phyloP scores from a whole-genome alignment of 2,113 vertebrate genomes.

The Taurulus bubalis region DNA sequence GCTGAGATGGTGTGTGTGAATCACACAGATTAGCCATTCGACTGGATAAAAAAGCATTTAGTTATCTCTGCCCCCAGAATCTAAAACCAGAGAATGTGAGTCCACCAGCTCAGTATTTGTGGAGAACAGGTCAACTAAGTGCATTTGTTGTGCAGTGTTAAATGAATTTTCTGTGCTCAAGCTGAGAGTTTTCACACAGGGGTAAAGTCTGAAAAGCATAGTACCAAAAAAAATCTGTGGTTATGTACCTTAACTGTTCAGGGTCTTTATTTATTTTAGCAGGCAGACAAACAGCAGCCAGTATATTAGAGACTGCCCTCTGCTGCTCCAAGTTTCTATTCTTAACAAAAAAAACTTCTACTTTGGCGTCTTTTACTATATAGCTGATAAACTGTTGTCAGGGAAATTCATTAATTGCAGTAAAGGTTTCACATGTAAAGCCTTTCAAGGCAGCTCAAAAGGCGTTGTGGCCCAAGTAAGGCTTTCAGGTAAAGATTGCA shows the following conservation, averaged over 20 bases:
- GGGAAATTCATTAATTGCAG: neutral
- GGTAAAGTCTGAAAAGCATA: neutral
- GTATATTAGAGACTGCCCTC: neutral
- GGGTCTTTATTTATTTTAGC: neutral
- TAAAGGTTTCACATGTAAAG: neutral
- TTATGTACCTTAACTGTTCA: neutral
- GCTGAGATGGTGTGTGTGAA: constrained; percentile 6
- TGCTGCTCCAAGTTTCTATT: neutral
- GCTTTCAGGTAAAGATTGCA: too few species aligned
- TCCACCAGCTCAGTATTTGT: neutral
- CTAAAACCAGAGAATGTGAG: neutral
- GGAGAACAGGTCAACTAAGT: constrained; percentile 3
- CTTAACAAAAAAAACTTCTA: neutral
- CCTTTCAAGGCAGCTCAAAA: neutral
- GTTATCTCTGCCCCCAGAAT: neutral
- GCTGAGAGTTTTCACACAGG: constrained; percentile 1
- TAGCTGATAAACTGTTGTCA: neutral
- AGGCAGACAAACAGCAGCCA: neutral
- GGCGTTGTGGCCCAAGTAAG: neutral
- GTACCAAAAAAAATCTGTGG: neutral
- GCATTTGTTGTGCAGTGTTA: neutral
- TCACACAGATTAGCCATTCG: neutral
- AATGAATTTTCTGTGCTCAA: neutral
- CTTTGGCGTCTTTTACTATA: neutral
- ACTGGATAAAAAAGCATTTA: neutral